Evolutionary conservation across 1,140 invertebrate species (phyloP).

Genomic region (Augochlora pura): DNA sequence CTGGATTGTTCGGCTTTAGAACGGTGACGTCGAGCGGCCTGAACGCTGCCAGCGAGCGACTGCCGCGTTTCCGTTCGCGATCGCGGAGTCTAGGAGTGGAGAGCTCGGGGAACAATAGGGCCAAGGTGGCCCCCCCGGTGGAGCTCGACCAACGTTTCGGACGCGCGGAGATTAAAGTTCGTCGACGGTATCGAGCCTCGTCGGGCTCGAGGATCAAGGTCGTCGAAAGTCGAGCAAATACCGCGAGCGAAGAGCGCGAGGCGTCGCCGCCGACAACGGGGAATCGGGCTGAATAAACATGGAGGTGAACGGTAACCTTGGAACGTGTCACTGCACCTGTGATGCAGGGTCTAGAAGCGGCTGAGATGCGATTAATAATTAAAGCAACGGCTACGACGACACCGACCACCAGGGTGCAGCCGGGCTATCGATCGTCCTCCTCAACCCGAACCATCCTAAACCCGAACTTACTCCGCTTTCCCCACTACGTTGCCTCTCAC

Average conservation of each 20-base stretch:
- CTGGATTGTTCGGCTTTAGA: conserved; percentile 23
- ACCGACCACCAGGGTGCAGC: conserved; percentile 43
- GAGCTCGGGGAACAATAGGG: not conserved
- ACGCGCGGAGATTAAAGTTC: not conserved
- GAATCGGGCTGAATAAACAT: not conserved
- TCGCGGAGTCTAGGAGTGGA: not conserved
- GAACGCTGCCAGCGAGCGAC: not conserved
- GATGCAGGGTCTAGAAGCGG: conserved; percentile 35
- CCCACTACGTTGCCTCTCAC: conserved; percentile 17
- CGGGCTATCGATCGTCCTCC: conserved; percentile 64
- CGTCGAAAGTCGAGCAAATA: not conserved
- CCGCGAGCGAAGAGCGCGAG: not conserved
- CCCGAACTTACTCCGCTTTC: conserved; percentile 25
- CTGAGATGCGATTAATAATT: conserved; percentile 64
- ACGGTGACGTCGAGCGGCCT: not conserved
- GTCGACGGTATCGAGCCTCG: not conserved
- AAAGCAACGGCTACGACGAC: conserved; percentile 43
- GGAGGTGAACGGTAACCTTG: conserved; percentile 37
- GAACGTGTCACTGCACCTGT: conserved; percentile 60
- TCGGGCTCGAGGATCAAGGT: not conserved
- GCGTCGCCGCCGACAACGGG: not conserved
- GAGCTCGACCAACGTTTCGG: too few species aligned
- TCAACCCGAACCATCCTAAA: conserved; percentile 48
- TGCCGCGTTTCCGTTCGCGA: not conserved
- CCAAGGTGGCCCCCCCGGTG: not conserved